A percentile compares a stretch with the other conserved stretches of the same genome.
Evolutionary conservation across 2,797 vertebrate species (phyloP).

Genomic region (Gymnopithys bicolor): DNA sequence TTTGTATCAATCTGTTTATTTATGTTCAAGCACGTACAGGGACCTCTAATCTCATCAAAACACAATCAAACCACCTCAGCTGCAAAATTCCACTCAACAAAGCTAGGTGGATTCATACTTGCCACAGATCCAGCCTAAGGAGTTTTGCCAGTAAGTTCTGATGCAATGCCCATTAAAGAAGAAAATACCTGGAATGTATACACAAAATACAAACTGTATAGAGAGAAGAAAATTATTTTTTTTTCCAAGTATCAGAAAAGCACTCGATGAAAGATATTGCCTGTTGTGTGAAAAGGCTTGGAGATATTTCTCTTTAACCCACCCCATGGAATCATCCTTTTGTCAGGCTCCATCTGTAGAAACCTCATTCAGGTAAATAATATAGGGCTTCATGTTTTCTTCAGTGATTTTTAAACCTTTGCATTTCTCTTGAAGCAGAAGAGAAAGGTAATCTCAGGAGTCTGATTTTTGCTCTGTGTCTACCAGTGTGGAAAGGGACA

Average conservation of each 20-base stretch:
- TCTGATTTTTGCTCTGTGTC: background rate
- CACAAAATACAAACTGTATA: background rate
- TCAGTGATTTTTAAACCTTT: background rate
- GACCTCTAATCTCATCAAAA: background rate
- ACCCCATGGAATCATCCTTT: background rate
- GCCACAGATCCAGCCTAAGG: background rate
- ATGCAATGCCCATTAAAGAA: background rate
- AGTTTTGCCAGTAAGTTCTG: background rate
- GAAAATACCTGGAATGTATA: background rate
- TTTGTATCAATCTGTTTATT: background rate
- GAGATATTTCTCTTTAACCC: slow-evolving; percentile 10
- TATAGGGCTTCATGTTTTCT: background rate
- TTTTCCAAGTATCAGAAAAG: background rate
- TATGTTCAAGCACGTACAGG: background rate
- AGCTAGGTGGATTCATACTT: background rate
- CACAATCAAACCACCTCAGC: background rate
- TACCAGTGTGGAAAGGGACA: background rate
- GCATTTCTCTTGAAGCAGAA: background rate
- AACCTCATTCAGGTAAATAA: background rate
- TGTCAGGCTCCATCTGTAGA: background rate
- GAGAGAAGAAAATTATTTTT: background rate
- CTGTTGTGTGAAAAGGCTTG: background rate
- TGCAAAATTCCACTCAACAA: background rate
- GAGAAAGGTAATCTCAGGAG: background rate
- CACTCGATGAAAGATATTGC: background rate